Conservation (phyloP, 2,797 vertebrate species). For the Monodelphis domestica region DNA sequence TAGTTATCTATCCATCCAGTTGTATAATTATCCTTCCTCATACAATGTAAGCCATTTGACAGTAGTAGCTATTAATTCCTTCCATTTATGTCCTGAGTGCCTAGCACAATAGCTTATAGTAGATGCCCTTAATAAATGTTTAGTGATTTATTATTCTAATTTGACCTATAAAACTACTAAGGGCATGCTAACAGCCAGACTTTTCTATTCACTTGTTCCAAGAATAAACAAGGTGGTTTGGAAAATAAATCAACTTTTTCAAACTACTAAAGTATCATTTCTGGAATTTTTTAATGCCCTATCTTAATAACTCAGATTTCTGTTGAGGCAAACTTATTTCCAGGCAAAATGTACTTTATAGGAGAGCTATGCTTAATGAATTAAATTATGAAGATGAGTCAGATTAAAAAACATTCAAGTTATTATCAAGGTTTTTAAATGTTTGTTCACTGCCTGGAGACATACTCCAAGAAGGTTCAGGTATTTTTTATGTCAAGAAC, state of each 20-base stretch:
- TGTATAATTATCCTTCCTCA: neutral
- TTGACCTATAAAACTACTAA: neutral
- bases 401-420: slow-evolving; percentile 10
- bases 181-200: neutral
- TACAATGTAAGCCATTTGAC: neutral
- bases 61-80: neutral
- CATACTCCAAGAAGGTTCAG: neutral
- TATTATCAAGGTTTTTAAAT: slow-evolving; percentile 37
- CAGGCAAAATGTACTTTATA: neutral
- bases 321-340: neutral
- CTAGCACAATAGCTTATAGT: neutral
- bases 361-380: slow-evolving; percentile 7
- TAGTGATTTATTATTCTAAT: neutral
- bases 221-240: neutral
- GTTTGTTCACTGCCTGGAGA: neutral
- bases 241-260: slow-evolving; percentile 25
- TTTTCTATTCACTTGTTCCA: neutral
- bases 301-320: neutral
- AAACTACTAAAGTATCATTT: neutral
- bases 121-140: too few relatives aligned
- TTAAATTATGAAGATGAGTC: slow-evolving; percentile 10
- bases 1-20: neutral
- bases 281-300: neutral
- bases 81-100: neutral
- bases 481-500: neutral